phyloP scores from a whole-genome alignment of 2,113 vertebrate species.

The Regulus satrapa region DNA sequence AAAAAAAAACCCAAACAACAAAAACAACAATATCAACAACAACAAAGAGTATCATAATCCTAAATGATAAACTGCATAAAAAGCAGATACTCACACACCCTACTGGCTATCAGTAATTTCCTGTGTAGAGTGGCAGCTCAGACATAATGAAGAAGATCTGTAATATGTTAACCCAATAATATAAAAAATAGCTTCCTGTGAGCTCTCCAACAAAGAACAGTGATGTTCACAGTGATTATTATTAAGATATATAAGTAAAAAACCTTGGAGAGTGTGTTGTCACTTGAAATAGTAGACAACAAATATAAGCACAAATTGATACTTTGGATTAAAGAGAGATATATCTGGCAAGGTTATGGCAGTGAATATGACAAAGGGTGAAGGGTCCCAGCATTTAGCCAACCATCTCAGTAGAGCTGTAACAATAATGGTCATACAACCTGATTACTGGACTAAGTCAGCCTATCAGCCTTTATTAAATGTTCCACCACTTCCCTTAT shows the following conservation, averaged over 20 bases:
- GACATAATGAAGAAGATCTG: slow-evolving; percentile 7
- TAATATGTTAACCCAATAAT: not conserved
- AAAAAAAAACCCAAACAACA: too few species aligned
- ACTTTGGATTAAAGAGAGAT: not conserved
- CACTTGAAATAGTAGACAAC: not conserved
- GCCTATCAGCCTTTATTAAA: not conserved
- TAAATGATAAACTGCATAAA: not conserved
- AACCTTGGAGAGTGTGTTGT: not conserved
- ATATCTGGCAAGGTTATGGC: not conserved
- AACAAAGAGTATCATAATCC: not conserved
- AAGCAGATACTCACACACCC: not conserved
- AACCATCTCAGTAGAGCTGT: not conserved
- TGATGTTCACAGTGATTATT: not conserved
- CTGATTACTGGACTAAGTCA: not conserved
- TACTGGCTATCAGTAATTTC: not conserved
- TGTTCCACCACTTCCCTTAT: not conserved
- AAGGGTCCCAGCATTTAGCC: not conserved
- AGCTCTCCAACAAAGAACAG: not conserved
- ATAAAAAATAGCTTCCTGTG: not conserved
- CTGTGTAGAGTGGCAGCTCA: not conserved
- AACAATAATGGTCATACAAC: not conserved
- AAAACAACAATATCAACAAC: too few species aligned
- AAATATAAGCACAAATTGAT: not conserved
- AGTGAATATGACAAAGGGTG: not conserved
- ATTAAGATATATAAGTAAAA: not conserved